phyloP scores from a whole-genome alignment of 2,797 vertebrate species.

The Nothura maculosa region DNA sequence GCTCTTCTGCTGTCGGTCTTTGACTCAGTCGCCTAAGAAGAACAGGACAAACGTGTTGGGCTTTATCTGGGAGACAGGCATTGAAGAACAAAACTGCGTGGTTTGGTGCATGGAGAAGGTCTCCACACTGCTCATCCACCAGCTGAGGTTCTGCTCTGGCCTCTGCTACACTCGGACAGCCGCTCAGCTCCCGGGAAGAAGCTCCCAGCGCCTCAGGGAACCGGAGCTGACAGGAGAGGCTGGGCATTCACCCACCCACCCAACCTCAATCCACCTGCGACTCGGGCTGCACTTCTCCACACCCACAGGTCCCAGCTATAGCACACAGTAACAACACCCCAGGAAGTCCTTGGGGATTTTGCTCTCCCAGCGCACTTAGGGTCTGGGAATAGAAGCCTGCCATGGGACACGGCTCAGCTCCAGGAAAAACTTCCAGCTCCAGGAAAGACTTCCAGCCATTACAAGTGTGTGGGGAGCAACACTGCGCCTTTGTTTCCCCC shows the following conservation, averaged over 20 bases:
- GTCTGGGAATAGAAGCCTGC: not conserved
- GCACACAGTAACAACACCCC: not conserved
- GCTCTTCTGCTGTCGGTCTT: slow-evolving; percentile 94
- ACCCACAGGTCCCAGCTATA: not conserved
- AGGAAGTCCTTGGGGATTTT: not conserved
- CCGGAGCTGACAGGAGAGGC: not conserved
- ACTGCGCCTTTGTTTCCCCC: not conserved
- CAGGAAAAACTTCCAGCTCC: not conserved
- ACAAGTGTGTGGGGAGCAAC: rapidly evolving
- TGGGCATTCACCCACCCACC: not conserved
- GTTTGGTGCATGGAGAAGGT: not conserved
- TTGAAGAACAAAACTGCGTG: not conserved
- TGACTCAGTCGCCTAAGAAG: slow-evolving; percentile 92
- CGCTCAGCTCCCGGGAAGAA: not conserved
- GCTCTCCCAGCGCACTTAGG: not conserved
- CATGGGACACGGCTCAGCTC: not conserved
- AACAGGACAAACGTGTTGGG: rapidly evolving
- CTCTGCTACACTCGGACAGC: not conserved
- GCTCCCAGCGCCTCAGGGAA: not conserved
- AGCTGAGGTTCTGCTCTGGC: not conserved
- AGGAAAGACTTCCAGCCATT: not conserved
- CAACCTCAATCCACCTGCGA: not conserved
- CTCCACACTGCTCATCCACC: not conserved
- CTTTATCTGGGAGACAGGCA: not conserved
- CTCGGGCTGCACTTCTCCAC: not conserved